Evolutionary conservation across 1,140 invertebrate genomes (phyloP), one percentile per base, ranked within the genome.

Genomic region (Globodera rostochiensis): DNA sequence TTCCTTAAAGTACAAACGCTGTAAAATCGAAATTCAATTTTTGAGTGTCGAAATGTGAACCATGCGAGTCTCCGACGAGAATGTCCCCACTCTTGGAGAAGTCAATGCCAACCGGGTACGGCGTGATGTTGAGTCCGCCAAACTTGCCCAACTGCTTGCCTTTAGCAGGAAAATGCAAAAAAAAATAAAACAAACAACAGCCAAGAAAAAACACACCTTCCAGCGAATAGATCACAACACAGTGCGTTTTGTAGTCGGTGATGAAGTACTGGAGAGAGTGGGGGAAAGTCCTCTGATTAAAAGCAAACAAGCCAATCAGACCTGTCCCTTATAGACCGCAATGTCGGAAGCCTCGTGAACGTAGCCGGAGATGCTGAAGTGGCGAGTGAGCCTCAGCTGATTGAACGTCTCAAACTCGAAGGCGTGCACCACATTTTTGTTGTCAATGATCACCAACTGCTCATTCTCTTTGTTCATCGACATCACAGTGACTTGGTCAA

Each of bases 51-150:
- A 7, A 25, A 19, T 49, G 36, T 36, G 36, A 74, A 80, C 79
- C 80, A 64, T 83, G 82, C 64, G 82, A 83, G 60, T 83, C 82
- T 21, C 82, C 82, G 19, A 83, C 82, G 21, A 83, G 73, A 53
- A 83, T 64, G 74, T 83, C 82, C 15, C 82, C 82, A 57, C 70
- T 75, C 66, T 83, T 83, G 13, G 82, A 83, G 60, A 83, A 80
- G 82, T 83, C 82, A 76, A 83, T 83, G 13, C 82, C 82, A 47
- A 83, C 74, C 13, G 82, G 82, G 77, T 83, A 83, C 49, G 82
- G 82, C 6, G 82, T 83, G 53, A 82, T 67, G 71, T 60, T 66
- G 13, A 70, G 53, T 15, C 67, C 74, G 15, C 82, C 82, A 70
- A 83, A 83, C 73, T 83, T 83, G 25, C 69, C 60, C 11, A 76